Evolutionary conservation across 2,113 vertebrate genomes (phyloP).

Genomic region (Syngnathus typhle): DNA sequence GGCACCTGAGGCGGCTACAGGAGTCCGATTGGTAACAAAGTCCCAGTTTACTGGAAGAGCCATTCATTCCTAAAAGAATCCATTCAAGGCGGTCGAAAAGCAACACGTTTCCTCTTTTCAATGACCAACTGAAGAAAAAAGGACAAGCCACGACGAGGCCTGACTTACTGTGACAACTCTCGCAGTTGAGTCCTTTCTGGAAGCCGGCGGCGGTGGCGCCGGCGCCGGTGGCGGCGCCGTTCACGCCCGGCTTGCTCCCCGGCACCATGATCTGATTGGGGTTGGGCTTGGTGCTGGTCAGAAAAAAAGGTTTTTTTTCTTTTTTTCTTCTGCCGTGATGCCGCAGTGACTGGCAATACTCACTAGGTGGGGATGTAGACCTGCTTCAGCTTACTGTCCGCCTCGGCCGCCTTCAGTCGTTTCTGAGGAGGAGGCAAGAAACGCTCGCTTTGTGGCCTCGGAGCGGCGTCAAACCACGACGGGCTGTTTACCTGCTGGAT

Average conservation of each 20-base stretch:
- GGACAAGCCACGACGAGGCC: no score
- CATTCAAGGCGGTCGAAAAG: no score
- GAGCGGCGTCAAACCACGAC: background rate
- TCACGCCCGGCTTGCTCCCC: slow-evolving; percentile 85
- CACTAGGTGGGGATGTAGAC: slow-evolving; percentile 94
- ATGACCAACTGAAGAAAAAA: background rate
- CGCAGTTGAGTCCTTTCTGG: slow-evolving; percentile 88
- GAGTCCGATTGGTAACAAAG: no score
- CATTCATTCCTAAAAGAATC: no score
- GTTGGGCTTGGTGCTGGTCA: slow-evolving; percentile 84
- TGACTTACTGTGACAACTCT: slow-evolving; percentile 91
- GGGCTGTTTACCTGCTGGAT: slow-evolving; percentile 79
- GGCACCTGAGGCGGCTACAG: no score
- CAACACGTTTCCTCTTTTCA: background rate
- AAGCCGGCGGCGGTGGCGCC: slow-evolving; percentile 74
- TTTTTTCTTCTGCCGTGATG: background rate
- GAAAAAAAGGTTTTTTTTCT: background rate
- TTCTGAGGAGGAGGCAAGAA: slow-evolving; percentile 64
- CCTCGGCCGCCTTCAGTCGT: slow-evolving; percentile 88
- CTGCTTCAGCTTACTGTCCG: slow-evolving; percentile 90
- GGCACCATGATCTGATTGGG: slow-evolving; percentile 91
- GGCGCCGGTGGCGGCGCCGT: slow-evolving; percentile 63
- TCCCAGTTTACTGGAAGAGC: no score
- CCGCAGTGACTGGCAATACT: slow-evolving; percentile 53
- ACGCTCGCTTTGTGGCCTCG: background rate